These are phyloP conservation scores for Tenualosa ilisha DNA, from an alignment of 2,797 vertebrate species.

Conservation along the genomic window DNA sequence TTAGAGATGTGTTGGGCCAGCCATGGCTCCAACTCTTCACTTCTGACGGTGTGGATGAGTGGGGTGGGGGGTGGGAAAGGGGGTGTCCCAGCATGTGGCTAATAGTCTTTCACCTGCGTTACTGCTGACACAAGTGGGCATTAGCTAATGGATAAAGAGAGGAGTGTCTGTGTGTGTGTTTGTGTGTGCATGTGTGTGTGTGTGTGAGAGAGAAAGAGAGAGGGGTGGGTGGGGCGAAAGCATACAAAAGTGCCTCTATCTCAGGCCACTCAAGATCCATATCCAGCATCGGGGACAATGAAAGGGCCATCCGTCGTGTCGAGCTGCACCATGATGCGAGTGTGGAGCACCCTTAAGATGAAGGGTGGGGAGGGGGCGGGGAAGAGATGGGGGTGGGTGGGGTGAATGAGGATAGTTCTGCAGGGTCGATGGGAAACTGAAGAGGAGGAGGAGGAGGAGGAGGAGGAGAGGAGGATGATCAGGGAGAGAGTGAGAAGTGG, in stretches of 20 bases:
- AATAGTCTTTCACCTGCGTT: slow-evolving; percentile 23
- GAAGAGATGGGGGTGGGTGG: slow-evolving; percentile 55
- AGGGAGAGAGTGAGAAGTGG: not conserved
- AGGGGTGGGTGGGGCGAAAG: slow-evolving; percentile 29
- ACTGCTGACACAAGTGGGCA: slow-evolving; percentile 68
- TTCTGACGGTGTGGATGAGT: not conserved
- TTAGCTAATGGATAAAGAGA: slow-evolving; percentile 80
- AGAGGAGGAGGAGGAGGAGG: not conserved
- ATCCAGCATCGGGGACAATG: slow-evolving; percentile 68
- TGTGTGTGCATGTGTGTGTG: slow-evolving; percentile 46
- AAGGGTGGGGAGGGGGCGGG: slow-evolving; percentile 77
- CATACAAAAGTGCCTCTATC: slow-evolving; percentile 63
- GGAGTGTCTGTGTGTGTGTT: slow-evolving; percentile 46
- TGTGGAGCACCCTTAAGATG: slow-evolving; percentile 85
- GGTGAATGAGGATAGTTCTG: no score
- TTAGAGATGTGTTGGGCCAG: not conserved
- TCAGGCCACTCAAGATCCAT: slow-evolving; percentile 75
- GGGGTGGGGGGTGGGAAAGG: slow-evolving; percentile 34
- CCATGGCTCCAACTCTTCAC: not conserved
- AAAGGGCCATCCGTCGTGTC: slow-evolving; percentile 66
- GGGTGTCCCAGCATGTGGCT: slow-evolving; percentile 8
- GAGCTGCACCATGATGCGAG: slow-evolving; percentile 66
- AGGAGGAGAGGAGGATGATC: not conserved
- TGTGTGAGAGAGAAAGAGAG: slow-evolving; percentile 59
- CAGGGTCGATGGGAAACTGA: not conserved